phyloP scores from a whole-genome alignment of 2,113 vertebrate genomes.

The Alosa alosa region DNA sequence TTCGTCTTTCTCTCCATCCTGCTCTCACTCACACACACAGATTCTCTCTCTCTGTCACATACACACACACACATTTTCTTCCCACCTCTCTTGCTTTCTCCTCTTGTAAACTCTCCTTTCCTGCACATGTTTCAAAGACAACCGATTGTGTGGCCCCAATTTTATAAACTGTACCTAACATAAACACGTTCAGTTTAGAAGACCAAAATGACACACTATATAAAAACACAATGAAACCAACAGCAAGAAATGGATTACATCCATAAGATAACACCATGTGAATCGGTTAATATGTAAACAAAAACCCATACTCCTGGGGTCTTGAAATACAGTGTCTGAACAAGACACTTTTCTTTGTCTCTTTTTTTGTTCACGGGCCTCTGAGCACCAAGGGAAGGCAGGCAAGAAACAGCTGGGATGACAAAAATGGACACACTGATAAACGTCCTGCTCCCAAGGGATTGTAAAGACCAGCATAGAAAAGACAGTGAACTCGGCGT shows the following conservation, averaged over 20 bases:
- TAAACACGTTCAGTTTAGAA: neutral
- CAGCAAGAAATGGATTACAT: neutral
- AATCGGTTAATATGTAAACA: neutral
- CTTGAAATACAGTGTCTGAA: neutral
- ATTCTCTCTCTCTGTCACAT: conserved; percentile 35
- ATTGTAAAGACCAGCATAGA: neutral
- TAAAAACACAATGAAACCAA: neutral
- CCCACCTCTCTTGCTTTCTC: conserved; percentile 41
- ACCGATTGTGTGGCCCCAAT: neutral
- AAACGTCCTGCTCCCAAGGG: neutral
- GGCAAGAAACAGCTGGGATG: neutral
- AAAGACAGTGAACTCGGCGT: neutral
- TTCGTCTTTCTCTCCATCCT: neutral
- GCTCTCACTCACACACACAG: neutral
- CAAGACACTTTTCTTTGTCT: neutral
- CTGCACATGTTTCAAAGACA: neutral
- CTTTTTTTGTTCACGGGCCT: neutral
- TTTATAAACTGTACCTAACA: neutral
- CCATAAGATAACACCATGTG: neutral
- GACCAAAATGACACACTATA: neutral
- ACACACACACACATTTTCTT: conserved; percentile 1
- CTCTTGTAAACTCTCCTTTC: neutral
- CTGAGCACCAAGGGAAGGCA: neutral
- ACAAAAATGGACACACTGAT: neutral
- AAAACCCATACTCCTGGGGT: neutral